A percentile compares a stretch with the other conserved stretches of the same genome.
phyloP scores from a whole-genome alignment of 2,113 vertebrate species.

The Gallinago media region DNA sequence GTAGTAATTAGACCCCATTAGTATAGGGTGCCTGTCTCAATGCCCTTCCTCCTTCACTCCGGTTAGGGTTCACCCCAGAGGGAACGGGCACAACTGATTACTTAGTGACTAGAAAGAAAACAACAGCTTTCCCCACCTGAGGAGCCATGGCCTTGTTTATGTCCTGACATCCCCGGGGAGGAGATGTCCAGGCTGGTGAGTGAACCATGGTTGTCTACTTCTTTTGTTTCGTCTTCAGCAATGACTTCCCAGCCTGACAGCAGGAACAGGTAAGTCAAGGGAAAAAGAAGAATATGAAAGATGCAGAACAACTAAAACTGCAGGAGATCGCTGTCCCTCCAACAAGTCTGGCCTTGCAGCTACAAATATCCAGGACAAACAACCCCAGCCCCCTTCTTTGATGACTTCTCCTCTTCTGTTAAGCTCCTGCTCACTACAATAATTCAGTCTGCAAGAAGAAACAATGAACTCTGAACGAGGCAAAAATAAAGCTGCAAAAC shows the following conservation, averaged over 20 bases:
- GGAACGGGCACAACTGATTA: not conserved
- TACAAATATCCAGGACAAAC: not conserved
- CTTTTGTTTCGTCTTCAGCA: constrained; percentile 89
- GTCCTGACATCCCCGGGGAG: constrained; percentile 81
- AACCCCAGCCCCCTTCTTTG: not conserved
- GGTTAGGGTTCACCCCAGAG: not conserved
- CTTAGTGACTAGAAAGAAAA: not conserved
- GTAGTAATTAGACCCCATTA: not conserved
- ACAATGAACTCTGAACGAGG: not conserved
- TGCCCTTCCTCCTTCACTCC: not conserved
- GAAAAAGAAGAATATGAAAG: constrained; percentile 17
- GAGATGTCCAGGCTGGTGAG: constrained; percentile 83
- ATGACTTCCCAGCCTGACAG: constrained; percentile 92
- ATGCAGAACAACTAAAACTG: not conserved
- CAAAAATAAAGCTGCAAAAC: not conserved
- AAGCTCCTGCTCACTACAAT: not conserved
- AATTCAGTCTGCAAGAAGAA: not conserved
- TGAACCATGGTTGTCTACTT: constrained; percentile 85
- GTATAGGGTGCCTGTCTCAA: not conserved
- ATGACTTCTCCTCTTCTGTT: not conserved
- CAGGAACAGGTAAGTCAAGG: constrained; percentile 74
- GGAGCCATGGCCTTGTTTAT: constrained; percentile 81
- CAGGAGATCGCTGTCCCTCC: not conserved
- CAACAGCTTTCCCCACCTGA: constrained; percentile 70
- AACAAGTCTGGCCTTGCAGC: not conserved